Conservation (phyloP, 2,797 vertebrate species). For the Coregonus suidteri region DNA sequence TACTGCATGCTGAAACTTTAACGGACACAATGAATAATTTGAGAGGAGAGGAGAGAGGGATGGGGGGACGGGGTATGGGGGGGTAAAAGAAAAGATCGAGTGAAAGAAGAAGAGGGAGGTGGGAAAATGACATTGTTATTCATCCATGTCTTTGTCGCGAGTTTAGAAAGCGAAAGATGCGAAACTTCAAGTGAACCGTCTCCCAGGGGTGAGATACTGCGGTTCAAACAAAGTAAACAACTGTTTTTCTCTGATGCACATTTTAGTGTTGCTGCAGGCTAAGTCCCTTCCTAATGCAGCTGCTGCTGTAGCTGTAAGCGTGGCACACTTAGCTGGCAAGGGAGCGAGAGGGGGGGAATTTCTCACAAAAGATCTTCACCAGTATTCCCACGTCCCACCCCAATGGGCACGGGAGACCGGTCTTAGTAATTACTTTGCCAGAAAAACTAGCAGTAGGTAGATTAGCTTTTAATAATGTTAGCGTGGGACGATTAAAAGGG, state of each 20-base stretch:
- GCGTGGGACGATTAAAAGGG: slow-evolving; percentile 2
- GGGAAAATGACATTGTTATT: slow-evolving; percentile 83
- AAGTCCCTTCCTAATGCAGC: slow-evolving; percentile 78
- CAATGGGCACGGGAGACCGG: slow-evolving; percentile 51
- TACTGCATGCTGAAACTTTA: slow-evolving; percentile 81
- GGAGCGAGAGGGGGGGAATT: slow-evolving; percentile 56
- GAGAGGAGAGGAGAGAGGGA: slow-evolving; percentile 69
- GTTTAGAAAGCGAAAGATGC: slow-evolving; percentile 80
- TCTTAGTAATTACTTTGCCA: slow-evolving; percentile 59
- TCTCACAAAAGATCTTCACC: slow-evolving; percentile 56
- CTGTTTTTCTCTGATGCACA: slow-evolving; percentile 89
- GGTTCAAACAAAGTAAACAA: slow-evolving; percentile 94
- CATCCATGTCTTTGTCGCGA: slow-evolving; percentile 82
- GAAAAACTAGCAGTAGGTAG: slow-evolving; percentile 17
- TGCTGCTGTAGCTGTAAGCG: slow-evolving; percentile 46
- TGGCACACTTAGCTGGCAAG: slow-evolving; percentile 72
- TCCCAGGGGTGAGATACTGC: slow-evolving; percentile 83
- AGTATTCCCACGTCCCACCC: slow-evolving; percentile 47
- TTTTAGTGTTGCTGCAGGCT: slow-evolving; percentile 92
- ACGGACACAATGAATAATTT: slow-evolving; percentile 86
- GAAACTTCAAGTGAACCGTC: slow-evolving; percentile 80
- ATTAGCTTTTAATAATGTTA: neutral
- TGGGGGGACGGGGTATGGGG: slow-evolving; percentile 23
- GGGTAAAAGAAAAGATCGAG: slow-evolving; percentile 50
- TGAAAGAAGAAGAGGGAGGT: slow-evolving; percentile 47